A percentile compares a stretch with the other conserved stretches of the same genome.
Evolutionary conservation across 2,888 invertebrate species (phyloP).

Genomic region (Ptycholaimellus sp.): DNA sequence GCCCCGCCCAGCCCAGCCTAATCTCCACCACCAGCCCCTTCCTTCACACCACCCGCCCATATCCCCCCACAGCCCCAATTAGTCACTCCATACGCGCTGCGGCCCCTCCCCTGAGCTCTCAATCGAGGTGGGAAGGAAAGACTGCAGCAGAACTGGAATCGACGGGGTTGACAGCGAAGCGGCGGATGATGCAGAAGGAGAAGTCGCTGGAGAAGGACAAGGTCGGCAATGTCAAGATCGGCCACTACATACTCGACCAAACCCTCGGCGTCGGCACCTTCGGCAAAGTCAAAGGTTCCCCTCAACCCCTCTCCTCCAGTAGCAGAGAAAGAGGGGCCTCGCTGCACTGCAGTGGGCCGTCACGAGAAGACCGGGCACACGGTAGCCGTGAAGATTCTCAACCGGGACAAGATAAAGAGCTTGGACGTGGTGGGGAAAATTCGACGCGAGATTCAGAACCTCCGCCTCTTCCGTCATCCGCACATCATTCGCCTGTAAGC

Average conservation of each 20-base stretch:
- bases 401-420: constrained; percentile 92
- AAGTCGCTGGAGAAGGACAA: too few relatives aligned
- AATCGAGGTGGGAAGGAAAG: too few relatives aligned
- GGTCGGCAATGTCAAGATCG: too few relatives aligned
- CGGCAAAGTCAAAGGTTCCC: constrained; percentile 83
- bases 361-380: constrained; percentile 92
- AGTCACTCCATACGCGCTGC: too few relatives aligned
- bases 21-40: too few relatives aligned
- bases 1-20: too few relatives aligned
- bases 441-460: constrained; percentile 80
- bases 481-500: constrained; percentile 79
- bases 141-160: too few relatives aligned
- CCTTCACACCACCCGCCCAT: too few relatives aligned
- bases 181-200: too few relatives aligned
- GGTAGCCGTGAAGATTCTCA: constrained; percentile 92
- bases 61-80: too few relatives aligned
- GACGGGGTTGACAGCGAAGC: too few relatives aligned
- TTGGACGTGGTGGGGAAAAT: constrained; percentile 97
- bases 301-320: not conserved
- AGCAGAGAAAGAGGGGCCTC: not conserved
- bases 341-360: constrained; percentile 47
- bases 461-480: constrained; percentile 85
- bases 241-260: constrained; percentile 79
- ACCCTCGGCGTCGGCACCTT: constrained; percentile 91
- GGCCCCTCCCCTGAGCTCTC: too few relatives aligned